phyloP scores from a whole-genome alignment of 2,888 invertebrate species.

The Phasia obesa region DNA sequence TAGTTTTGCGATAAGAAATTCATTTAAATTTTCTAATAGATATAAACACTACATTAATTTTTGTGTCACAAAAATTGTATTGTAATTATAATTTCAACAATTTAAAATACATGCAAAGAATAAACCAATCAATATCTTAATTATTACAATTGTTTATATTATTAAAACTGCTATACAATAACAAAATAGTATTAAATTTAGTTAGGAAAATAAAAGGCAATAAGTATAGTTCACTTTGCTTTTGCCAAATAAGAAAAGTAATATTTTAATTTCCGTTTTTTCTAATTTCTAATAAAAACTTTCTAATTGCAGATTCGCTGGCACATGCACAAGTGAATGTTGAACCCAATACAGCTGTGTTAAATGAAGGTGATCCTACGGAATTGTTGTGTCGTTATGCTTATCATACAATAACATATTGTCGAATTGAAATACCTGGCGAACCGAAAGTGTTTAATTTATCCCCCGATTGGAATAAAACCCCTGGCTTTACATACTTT shows the following conservation, averaged over 20 bases:
- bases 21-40: conserved; percentile 34
- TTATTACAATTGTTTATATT: no score
- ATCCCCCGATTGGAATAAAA: conserved; percentile 82
- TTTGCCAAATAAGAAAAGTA: conserved; percentile 1
- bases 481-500: conserved; percentile 83
- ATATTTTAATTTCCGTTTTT: conserved; percentile 54
- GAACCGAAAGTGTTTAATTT: conserved; percentile 82
- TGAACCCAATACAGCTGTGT: conserved; percentile 79
- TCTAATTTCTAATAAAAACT: no score
- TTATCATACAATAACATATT: conserved; percentile 78
- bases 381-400: conserved; percentile 80
- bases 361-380: conserved; percentile 80
- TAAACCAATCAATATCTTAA: background rate
- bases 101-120: background rate
- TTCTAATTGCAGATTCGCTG: conserved; percentile 76
- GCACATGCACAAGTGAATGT: conserved; percentile 79
- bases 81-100: no score
- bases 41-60: background rate
- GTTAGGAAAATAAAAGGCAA: background rate
- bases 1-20: conserved; percentile 27
- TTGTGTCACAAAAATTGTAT: no score
- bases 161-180: background rate
- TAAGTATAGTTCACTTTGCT: background rate
- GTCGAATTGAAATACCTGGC: conserved; percentile 84
- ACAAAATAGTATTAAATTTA: background rate